Percentiles rank a stretch among this genome's conserved stretches.
Evolutionary conservation across 2,888 invertebrate species (phyloP).

Genomic region (Agrilus mali): DNA sequence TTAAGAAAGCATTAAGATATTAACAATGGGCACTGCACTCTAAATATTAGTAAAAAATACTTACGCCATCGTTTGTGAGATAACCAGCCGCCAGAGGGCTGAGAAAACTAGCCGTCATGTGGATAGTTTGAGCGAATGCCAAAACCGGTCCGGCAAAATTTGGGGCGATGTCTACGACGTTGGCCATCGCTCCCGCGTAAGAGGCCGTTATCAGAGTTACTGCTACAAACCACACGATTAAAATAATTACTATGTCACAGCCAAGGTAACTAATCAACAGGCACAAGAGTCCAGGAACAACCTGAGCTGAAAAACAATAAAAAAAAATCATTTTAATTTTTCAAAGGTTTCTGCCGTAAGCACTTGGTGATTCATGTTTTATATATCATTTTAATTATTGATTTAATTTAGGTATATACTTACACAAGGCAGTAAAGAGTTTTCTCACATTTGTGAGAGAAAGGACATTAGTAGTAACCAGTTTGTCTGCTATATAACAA

Average conservation of each 20-base stretch:
- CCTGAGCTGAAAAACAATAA: constrained; percentile 41
- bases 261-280: constrained; percentile 51
- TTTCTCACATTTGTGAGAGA: constrained; percentile 52
- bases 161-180: constrained; percentile 66
- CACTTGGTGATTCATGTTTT: too few species aligned
- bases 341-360: too few species aligned
- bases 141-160: constrained; percentile 62
- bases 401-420: constrained; percentile 10
- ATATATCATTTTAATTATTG: background rate
- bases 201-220: constrained; percentile 59
- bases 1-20: background rate
- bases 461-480: constrained; percentile 44
- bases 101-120: constrained; percentile 61
- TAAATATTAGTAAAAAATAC: constrained; percentile 12
- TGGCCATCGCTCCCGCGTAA: constrained; percentile 65
- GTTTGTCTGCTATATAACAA: constrained; percentile 53
- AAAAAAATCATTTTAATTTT: too few species aligned
- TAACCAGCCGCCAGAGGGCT: constrained; percentile 52
- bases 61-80: constrained; percentile 45
- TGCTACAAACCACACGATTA: constrained; percentile 54
- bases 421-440: constrained; percentile 49
- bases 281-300: constrained; percentile 52
- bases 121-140: constrained; percentile 65
- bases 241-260: constrained; percentile 42
- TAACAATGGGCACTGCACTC: too few species aligned